Base-by-base conservation (phyloP, 2,113 vertebrate genomes). In the Smithornis capensis region DNA sequence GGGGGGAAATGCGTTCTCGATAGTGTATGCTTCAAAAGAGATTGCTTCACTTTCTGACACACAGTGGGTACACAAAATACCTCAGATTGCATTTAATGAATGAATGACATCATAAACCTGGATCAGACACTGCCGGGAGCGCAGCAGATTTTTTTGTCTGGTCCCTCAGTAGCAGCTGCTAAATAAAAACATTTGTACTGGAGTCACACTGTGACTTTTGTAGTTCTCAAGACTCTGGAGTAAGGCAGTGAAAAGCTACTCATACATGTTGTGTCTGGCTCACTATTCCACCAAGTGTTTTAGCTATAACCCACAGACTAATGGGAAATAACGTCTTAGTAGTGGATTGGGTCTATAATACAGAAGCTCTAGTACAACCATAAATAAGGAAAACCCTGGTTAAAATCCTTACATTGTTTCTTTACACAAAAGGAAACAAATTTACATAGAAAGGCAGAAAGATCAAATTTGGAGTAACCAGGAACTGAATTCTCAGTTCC, bases 101-200 rank as follows among this genome's bases (percentile, higher is more conserved):
- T 27, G 15, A 94, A 93, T 95, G 63, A 83, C 63, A 77, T 47
- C 75, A 85, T 47, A 65, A 90, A 73, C 27, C 74, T 70, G 55
- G 93, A 90, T 67, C 52, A 91, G 68, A 75, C 50, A 63, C 40
- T 0, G 2, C 47, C 2, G 9, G 64, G 29, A 94, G 47, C 0
- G 2, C 19, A 57, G 42, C 10, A 59, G 23, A 59, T 24, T 22
- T 85, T 94, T 87, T 82, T 55, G 64, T 94, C 12, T 14, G 55
- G 59, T 70, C 28, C 10, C 22, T 88, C 84, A 60, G 33, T 21
- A 74, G 24, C 31, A 47, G 50, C 22, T 77, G 47, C 31, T 91
- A 86, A 88, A 95, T 33, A 64, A 59, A 77, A 90, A 80, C 67
- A 74, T 93, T 95, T 83, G 45, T 83, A 63, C 81, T 95, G 56